phyloP scores from a whole-genome alignment of 2,113 vertebrate species.

The Etia nguti region DNA sequence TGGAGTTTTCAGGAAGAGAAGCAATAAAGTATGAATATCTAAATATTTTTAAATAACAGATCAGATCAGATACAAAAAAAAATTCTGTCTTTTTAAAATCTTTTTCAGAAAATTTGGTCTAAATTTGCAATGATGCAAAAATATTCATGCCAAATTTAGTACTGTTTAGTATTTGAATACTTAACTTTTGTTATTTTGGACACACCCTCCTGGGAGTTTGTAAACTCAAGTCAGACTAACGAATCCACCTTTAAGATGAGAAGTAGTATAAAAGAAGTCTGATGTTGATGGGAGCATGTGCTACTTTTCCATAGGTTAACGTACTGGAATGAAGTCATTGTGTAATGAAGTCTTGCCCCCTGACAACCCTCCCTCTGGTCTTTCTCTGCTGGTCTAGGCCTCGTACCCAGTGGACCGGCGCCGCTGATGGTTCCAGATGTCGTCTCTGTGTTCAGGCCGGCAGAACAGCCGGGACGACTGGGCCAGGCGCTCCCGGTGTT shows the following conservation, averaged over 20 bases:
- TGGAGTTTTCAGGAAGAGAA: not conserved
- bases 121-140: not conserved
- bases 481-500: slow-evolving; percentile 53
- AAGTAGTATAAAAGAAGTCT: not conserved
- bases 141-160: not conserved
- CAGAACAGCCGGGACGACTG: slow-evolving; percentile 66
- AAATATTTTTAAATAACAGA: not conserved
- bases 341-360: not conserved
- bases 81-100: not conserved
- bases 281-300: not conserved
- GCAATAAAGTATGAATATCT: not conserved
- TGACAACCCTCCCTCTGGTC: not conserved
- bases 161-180: not conserved
- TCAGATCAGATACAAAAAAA: not conserved
- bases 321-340: not conserved
- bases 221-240: not conserved
- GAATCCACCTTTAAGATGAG: not conserved
- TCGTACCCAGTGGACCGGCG: slow-evolving; percentile 55
- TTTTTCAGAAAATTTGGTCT: not conserved
- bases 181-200: not conserved
- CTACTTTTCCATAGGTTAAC: slow-evolving; percentile 27
- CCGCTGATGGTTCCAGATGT: slow-evolving; percentile 67
- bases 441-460: slow-evolving; percentile 62
- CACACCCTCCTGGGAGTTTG: not conserved
- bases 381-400: slow-evolving; percentile 8